phyloP scores from a whole-genome alignment of 2,113 vertebrate genomes.

The Oryzias javanicus region DNA sequence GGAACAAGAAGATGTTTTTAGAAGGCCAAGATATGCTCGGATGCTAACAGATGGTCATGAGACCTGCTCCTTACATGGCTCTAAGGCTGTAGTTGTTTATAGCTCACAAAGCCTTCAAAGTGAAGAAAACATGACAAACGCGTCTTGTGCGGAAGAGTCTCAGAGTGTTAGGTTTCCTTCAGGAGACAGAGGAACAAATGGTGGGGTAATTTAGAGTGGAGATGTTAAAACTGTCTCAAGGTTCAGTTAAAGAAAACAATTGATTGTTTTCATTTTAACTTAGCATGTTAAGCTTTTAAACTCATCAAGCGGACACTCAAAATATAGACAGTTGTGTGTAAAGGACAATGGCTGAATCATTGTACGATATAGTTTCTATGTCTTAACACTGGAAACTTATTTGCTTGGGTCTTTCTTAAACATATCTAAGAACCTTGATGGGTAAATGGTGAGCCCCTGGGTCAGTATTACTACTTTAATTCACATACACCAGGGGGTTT shows the following conservation, averaged over 20 bases:
- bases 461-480: not conserved
- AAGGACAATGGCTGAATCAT: not conserved
- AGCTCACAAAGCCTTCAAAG: conserved; percentile 18
- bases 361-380: conserved; percentile 13
- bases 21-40: not conserved
- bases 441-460: not conserved
- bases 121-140: conserved; percentile 31
- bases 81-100: conserved; percentile 32
- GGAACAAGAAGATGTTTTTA: not conserved
- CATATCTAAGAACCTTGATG: conserved; percentile 32
- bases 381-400: not conserved
- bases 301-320: not conserved
- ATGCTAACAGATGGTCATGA: not conserved
- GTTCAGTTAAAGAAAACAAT: not conserved
- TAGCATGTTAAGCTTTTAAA: not conserved
- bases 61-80: conserved; percentile 31
- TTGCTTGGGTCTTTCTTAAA: conserved; percentile 3
- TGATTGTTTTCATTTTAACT: not conserved
- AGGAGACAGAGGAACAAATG: conserved; percentile 3
- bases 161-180: not conserved
- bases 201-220: not conserved
- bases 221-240: not conserved
- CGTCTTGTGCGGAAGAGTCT: conserved; percentile 38
- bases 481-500: too few species aligned
- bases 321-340: conserved; percentile 3